Conservation (phyloP, 2,797 vertebrate species). For the Helostoma temminkii region DNA sequence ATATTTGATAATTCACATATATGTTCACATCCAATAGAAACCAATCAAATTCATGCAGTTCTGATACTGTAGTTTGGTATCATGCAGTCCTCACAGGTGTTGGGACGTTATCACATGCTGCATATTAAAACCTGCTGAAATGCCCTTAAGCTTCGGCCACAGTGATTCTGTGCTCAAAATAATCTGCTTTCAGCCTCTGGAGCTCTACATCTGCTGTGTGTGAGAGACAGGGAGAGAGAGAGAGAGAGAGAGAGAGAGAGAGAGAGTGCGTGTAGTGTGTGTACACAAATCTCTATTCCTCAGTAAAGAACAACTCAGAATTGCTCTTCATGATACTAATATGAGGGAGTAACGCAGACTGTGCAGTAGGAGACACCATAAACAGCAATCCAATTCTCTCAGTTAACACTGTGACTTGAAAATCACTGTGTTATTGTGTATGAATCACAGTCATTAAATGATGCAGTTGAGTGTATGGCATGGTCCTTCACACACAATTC, state of each 20-base stretch:
- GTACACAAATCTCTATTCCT: constrained; percentile 32
- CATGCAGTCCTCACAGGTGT: constrained; percentile 37
- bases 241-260: no score
- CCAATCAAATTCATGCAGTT: constrained; percentile 7
- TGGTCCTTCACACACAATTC: constrained; percentile 42
- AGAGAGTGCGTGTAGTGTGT: constrained; percentile 11
- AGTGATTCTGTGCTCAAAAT: constrained; percentile 54
- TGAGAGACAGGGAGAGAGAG: no score
- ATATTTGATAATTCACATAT: not conserved
- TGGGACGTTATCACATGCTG: constrained; percentile 52
- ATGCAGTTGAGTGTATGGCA: constrained; percentile 42
- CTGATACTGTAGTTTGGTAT: not conserved
- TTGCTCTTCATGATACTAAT: constrained; percentile 31
- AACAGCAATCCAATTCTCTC: constrained; percentile 35
- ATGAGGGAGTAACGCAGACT: constrained; percentile 17
- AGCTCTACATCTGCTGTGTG: constrained; percentile 57
- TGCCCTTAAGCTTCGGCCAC: constrained; percentile 58
- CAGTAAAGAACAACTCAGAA: constrained; percentile 34
- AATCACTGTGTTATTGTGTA: constrained; percentile 21
- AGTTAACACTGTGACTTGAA: constrained; percentile 34
- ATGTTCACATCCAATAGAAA: not conserved
- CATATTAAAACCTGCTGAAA: constrained; percentile 65
- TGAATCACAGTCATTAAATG: constrained; percentile 64
- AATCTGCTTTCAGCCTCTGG: constrained; percentile 66
- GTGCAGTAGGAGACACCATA: constrained; percentile 4